Conservation (phyloP, 2,113 vertebrate genomes). For the Aleadryas rufinucha region DNA sequence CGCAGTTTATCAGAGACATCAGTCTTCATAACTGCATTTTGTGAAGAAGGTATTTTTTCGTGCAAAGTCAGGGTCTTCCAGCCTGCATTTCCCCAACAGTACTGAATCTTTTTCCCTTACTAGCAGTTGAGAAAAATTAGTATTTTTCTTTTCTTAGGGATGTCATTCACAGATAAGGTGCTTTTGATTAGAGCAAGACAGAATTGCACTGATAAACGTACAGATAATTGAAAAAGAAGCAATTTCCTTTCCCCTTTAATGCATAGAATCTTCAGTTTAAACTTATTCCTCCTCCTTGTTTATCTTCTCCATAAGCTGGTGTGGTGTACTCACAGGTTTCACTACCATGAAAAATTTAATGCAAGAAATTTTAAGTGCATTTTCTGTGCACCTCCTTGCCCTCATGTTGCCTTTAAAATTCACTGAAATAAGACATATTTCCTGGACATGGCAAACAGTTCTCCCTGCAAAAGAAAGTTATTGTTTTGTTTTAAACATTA, state of each 20-base stretch:
- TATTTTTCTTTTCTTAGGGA: background rate
- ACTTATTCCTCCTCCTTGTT: background rate
- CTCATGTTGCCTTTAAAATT: background rate
- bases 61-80: background rate
- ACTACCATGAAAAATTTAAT: background rate
- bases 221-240: background rate
- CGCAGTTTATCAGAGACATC: background rate
- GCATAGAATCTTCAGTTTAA: background rate
- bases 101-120: background rate
- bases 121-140: background rate
- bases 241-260: background rate
- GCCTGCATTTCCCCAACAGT: background rate
- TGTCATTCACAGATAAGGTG: background rate
- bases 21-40: background rate
- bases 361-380: background rate
- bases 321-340: background rate
- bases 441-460: conserved; percentile 8
- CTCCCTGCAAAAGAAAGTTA: background rate
- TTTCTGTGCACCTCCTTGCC: background rate
- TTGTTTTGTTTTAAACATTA: conserved; percentile 59
- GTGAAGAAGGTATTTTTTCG: background rate
- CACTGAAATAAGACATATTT: background rate
- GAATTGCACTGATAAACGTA: background rate
- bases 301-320: background rate
- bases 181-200: background rate